A percentile compares a stretch with the other conserved stretches of the same genome.
Evolutionary conservation across 2,113 vertebrate species (phyloP).

Genomic region (Seriola dumerili): DNA sequence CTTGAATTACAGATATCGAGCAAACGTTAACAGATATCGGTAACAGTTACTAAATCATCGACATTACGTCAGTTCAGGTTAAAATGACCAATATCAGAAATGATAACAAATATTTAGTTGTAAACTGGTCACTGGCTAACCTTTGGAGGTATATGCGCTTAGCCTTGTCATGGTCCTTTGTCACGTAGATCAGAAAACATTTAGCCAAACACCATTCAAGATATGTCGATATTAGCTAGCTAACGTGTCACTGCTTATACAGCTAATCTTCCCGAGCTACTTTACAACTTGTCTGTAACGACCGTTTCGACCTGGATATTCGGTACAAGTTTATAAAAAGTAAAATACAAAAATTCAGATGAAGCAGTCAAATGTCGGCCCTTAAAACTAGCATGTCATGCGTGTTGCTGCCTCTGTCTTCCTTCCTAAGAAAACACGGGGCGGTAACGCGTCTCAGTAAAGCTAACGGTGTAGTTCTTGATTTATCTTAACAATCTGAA

Average conservation of each 20-base stretch:
- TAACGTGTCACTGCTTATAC: background rate
- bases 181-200: background rate
- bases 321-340: background rate
- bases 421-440: background rate
- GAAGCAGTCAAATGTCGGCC: background rate
- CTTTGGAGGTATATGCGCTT: background rate
- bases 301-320: background rate
- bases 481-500: no score
- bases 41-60: background rate
- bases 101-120: background rate
- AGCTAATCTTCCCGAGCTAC: rapidly evolving
- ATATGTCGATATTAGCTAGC: background rate
- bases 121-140: no score
- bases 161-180: background rate
- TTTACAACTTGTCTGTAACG: background rate
- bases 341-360: no score
- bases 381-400: background rate
- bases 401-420: no score
- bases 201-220: background rate
- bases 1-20: background rate
- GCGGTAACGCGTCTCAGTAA: background rate
- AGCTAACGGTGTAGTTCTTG: background rate
- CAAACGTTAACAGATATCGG: background rate
- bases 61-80: background rate
- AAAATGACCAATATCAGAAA: background rate